Evolutionary conservation across 1,140 invertebrate genomes (phyloP).

Genomic region (Cherax destructor): DNA sequence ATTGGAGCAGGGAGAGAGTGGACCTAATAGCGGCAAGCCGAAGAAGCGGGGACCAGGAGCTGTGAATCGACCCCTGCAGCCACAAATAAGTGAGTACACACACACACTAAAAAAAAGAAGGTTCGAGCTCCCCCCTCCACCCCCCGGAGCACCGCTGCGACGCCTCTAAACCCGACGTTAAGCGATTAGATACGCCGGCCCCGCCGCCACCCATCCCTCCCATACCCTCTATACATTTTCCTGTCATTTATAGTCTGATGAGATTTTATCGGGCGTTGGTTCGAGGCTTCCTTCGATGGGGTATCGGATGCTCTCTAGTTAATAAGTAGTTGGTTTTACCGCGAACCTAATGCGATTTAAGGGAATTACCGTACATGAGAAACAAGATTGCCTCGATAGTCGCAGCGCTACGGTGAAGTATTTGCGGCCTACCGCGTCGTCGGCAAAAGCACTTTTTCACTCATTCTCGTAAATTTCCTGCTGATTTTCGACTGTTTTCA

Average conservation of each 20-base stretch:
- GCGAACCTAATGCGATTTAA: not conserved
- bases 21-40: no score
- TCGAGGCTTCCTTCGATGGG: not conserved
- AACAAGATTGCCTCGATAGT: not conserved
- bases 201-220: not conserved
- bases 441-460: not conserved
- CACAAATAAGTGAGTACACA: no score
- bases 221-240: conserved; percentile 23
- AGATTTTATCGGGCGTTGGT: not conserved
- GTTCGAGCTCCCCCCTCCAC: not conserved
- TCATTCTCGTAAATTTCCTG: not conserved
- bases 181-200: conserved; percentile 13
- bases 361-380: conserved; percentile 7
- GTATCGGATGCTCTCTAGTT: not conserved
- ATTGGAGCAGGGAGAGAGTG: no score
- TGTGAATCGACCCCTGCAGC: no score
- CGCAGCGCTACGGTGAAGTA: not conserved
- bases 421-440: not conserved
- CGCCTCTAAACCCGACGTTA: conserved; percentile 30
- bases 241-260: conserved; percentile 8
- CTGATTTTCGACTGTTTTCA: not conserved
- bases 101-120: no score
- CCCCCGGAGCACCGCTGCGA: not conserved
- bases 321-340: not conserved
- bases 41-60: no score